Evolutionary conservation across 1,140 invertebrate species (phyloP), one percentile per base, ranked within the genome.

Genomic region (Cheumatopsyche charites): DNA sequence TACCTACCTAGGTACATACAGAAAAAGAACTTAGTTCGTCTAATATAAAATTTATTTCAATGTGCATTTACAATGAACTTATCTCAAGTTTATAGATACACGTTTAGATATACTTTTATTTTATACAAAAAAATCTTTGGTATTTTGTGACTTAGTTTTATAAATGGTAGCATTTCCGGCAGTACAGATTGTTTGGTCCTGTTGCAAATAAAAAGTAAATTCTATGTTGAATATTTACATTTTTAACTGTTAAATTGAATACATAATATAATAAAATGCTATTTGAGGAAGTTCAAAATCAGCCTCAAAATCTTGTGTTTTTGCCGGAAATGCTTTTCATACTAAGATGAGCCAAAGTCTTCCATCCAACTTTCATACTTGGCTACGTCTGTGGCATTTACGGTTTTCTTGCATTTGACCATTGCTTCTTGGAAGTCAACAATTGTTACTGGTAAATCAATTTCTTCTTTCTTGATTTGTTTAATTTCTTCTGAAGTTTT

Each of bases 341-440:
- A 45, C 73, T 76, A 90, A 76, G 87, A 91, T 70, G 95, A 96
- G 61, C 95, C 95, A 82, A 95, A 98, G 83, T 97, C 94, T 73
- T 88, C 88, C 93, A 99, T 98, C 97, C 97, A 99, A 77, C 92
- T 92, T 78, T 95, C 92, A 86, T 98, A 99, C 80, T 94, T 95
- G 63, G 94, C 90, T 15, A 98, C 86, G 84, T 99, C 97, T 73
- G 93, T 91, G 77, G 90, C 88, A 0, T 94, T 94, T 13, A 99
- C 97, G 68, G 94, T 96, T 82, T 98, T 98, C 78, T 95, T 94
- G 71, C 97, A 97, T 80, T 96, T 95, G 58, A 90, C 88, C 9
- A 96, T 86, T 0, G 97, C 96, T 76, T 95, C 91, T 61, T 90
- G 85, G 80, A 99, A 96, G 83, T 99, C 97, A 61, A 88, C 83